Evolutionary conservation across 2,113 vertebrate species (phyloP), one percentile per base, ranked within the genome.

Genomic region (Cygnus atratus): DNA sequence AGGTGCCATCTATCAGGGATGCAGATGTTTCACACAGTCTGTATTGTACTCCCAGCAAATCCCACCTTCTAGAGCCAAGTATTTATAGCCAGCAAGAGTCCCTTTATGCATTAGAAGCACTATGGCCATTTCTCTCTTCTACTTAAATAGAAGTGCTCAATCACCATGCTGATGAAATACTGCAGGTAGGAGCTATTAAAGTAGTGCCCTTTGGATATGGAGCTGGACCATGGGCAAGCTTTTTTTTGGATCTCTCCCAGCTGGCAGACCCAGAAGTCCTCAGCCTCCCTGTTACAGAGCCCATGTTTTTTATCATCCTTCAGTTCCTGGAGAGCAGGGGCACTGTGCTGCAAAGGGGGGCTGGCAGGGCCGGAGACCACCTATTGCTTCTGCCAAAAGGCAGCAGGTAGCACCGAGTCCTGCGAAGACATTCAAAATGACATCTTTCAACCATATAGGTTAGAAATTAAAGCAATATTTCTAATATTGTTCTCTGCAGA

Each of bases 261-360:
- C 17, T 44, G 73, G 19, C 50, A 65, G n/a, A 2, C 13, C 24
- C 17, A 4, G 12, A 54, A 78, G 5, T 57, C 31, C 50, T 95
- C 68, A 93, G 18, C 9, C 7, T 89, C 6, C 21, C 33, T 4
- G 13, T 24, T 52, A 26, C 24, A 80, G 6, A 80, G 24, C 2
- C 44, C 28, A 5, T 5, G 8, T 58, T 74, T 61, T 11, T 62
- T 48, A 26, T 11, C 50, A 74, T 50, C 7, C n/a, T 78, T 16
- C 2, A 5, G 26, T 39, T 37, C 24, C n/a, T n/a, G 37, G 15
- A 65, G 37, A 93, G 65, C 26, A 84, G 52, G 43, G 21, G 29
- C 7, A 16, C 25, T 3, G 0, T 50, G 54, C 21, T 72, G 58
- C 16, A 9, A 16, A 6, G 7, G 10, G 0, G 4, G 11, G 10